phyloP scores from a whole-genome alignment of 2,888 invertebrate species.

The Teleiodes luculella region DNA sequence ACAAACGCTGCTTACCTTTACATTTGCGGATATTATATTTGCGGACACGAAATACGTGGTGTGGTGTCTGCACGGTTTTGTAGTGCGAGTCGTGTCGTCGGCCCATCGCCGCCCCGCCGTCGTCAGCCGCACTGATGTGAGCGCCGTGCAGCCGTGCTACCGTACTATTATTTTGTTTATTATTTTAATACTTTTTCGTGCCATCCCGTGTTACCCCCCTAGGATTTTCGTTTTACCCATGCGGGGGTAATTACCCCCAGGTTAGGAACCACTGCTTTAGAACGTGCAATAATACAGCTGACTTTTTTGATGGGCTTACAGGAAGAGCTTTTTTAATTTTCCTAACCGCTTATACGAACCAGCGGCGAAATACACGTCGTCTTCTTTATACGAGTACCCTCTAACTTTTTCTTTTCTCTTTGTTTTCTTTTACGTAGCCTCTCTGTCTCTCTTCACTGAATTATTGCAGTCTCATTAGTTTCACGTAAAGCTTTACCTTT shows the following conservation, averaged over 20 bases:
- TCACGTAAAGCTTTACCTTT: too few species aligned
- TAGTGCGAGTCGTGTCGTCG: neutral
- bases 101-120: neutral
- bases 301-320: too few species aligned
- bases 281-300: too few species aligned
- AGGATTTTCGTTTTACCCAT: neutral
- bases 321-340: too few species aligned
- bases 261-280: conserved; percentile 2
- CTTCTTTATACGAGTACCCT: too few species aligned
- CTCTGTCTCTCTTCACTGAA: too few species aligned
- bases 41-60: neutral
- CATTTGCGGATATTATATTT: neutral
- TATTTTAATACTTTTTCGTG: neutral
- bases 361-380: too few species aligned
- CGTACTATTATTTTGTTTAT: too few species aligned
- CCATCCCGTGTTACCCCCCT: neutral
- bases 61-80: neutral
- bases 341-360: too few species aligned
- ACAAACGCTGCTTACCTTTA: neutral
- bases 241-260: conserved; percentile 3
- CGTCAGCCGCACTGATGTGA: neutral
- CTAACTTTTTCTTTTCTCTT: too few species aligned
- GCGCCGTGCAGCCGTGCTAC: neutral
- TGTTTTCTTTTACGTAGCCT: too few species aligned
- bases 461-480: too few species aligned